Conservation (phyloP, 1,140 invertebrate genomes). For the Palaemon carinicauda region DNA sequence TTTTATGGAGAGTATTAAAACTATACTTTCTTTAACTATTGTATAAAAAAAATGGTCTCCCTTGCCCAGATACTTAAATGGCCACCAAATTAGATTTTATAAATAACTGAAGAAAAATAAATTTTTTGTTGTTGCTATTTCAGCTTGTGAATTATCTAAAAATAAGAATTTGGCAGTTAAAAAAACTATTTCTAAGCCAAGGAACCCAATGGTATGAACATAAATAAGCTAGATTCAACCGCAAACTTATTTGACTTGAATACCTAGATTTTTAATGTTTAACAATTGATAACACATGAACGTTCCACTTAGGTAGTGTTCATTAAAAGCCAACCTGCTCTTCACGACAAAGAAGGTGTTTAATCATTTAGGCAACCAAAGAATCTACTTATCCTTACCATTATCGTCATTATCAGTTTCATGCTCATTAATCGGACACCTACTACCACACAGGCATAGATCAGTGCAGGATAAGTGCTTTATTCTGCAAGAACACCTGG, state of each 20-base stretch:
- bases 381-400: conserved; percentile 9
- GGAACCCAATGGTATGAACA: neutral
- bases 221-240: conserved; percentile 22
- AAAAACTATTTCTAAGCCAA: neutral
- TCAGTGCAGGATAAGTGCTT: conserved; percentile 55
- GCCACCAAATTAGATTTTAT: no score
- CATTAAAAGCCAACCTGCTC: neutral
- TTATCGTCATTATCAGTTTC: conserved; percentile 39
- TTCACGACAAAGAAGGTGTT: neutral
- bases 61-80: no score
- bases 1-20: no score
- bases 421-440: conserved; percentile 23
- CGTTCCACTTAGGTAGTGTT: neutral
- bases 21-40: no score
- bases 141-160: no score
- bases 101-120: no score
- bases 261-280: neutral
- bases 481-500: no score
- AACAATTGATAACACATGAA: conserved; percentile 4
- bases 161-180: no score
- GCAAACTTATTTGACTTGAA: conserved; percentile 13
- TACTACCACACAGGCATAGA: conserved; percentile 36
- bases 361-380: neutral
- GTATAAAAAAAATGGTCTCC: no score
- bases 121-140: no score